phyloP scores from a whole-genome alignment of 2,888 invertebrate species.

The Caenorhabditis afra region DNA sequence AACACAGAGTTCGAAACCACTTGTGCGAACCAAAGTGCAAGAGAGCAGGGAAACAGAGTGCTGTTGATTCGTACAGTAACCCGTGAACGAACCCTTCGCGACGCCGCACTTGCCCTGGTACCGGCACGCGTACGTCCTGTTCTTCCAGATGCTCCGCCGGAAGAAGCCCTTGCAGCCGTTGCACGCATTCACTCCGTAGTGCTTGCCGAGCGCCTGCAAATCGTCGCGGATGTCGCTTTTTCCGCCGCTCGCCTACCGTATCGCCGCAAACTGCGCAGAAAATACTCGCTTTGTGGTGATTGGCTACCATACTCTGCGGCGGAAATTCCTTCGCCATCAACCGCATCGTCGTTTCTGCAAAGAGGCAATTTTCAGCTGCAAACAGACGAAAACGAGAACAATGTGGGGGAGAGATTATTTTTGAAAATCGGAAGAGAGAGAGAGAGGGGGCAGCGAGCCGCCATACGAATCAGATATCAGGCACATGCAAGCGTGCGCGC shows the following conservation, averaged over 20 bases:
- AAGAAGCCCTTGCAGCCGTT: conserved; percentile 80
- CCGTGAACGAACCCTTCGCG: conserved; percentile 47
- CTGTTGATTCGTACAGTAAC: conserved; percentile 7
- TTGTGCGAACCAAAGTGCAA: neutral
- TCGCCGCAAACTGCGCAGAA: conserved; percentile 60
- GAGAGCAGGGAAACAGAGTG: conserved; percentile 8
- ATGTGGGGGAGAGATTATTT: conserved; percentile 10
- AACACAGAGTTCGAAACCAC: conserved; percentile 3
- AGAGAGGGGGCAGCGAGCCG: neutral
- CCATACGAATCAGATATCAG: conserved; percentile 51
- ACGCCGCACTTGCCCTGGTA: conserved; percentile 61
- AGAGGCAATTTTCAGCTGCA: neutral
- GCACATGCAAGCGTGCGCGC: conserved; percentile 12
- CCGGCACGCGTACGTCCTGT: conserved; percentile 61
- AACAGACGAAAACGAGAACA: neutral
- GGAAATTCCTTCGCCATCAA: conserved; percentile 38
- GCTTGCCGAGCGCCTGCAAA: conserved; percentile 70
- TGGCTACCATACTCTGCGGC: conserved; percentile 48
- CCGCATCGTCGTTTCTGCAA: conserved; percentile 46
- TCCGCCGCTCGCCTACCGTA: conserved; percentile 42
- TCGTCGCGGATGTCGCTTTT: neutral
- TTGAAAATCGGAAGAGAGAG: neutral
- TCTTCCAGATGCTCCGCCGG: conserved; percentile 69
- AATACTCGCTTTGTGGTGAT: conserved; percentile 51
- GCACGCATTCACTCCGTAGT: conserved; percentile 73